Conservation (phyloP, 2,888 invertebrate species). For the Ichneumon xanthorius region DNA sequence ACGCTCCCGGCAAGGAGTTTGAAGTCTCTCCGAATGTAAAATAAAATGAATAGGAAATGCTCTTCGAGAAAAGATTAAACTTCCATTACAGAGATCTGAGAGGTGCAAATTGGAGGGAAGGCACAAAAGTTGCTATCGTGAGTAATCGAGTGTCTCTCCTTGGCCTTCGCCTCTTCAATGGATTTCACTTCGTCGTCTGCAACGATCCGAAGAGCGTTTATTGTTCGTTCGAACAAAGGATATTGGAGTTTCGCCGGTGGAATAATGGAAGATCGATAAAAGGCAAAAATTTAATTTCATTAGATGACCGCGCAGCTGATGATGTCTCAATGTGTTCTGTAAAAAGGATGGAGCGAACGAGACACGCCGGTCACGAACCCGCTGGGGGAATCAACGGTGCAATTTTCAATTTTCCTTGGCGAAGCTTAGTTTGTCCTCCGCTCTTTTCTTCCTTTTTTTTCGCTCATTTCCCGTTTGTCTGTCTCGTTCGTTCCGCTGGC, state of each 20-base stretch:
- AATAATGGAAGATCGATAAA: constrained; percentile 12
- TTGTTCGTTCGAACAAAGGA: neutral
- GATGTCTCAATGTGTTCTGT: constrained; percentile 27
- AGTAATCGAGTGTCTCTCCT: neutral
- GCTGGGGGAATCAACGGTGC: constrained; percentile 13
- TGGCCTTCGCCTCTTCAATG: neutral
- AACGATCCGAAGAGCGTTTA: neutral
- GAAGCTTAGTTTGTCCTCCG: neutral
- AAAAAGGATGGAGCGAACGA: constrained; percentile 2
- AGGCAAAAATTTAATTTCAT: constrained; percentile 19
- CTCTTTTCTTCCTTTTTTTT: neutral
- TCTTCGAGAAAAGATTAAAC: neutral
- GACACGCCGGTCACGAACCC: constrained; percentile 8
- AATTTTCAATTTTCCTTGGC: constrained; percentile 46
- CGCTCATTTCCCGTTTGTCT: constrained; percentile 39
- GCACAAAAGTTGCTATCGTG: neutral
- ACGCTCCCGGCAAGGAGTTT: too few relatives aligned
- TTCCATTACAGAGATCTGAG: neutral
- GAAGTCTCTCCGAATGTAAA: too few relatives aligned
- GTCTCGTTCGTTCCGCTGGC: constrained; percentile 6
- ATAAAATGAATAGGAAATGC: too few relatives aligned
- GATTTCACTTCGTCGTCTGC: neutral
- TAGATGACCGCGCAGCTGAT: constrained; percentile 8
- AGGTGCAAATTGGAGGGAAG: neutral
- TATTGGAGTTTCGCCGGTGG: neutral